phyloP scores from a whole-genome alignment of 2,113 vertebrate genomes.

The Copsychus sechellarum region DNA sequence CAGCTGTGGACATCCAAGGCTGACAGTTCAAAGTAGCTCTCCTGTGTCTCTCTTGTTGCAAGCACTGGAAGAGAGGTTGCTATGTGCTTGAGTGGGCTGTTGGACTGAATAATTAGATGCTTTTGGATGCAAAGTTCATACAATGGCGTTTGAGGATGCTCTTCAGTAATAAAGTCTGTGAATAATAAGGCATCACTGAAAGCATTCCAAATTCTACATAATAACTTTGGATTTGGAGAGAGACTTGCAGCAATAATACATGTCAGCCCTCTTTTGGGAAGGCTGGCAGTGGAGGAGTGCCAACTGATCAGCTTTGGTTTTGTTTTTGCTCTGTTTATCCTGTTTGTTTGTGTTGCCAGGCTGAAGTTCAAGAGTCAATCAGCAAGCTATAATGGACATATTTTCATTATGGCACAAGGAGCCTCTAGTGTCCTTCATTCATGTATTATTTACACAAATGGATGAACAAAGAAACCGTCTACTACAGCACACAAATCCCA shows the following conservation, averaged over 20 bases:
- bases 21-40: conserved; percentile 3
- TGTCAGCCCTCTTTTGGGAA: background rate
- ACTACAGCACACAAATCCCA: background rate
- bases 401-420: background rate
- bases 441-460: background rate
- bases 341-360: background rate
- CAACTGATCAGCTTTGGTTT: background rate
- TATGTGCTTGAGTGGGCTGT: background rate
- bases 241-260: background rate
- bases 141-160: background rate
- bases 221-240: background rate
- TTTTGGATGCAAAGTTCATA: conserved; percentile 19
- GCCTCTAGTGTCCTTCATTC: background rate
- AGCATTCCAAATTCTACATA: background rate
- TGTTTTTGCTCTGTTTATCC: background rate
- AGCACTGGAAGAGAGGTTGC: background rate
- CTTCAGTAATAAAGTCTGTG: conserved; percentile 7
- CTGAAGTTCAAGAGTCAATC: conserved; percentile 23
- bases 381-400: background rate
- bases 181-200: background rate
- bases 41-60: background rate
- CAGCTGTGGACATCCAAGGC: background rate
- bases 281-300: background rate
- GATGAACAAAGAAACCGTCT: background rate
- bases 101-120: background rate